Evolutionary conservation across 2,797 vertebrate species (phyloP), one percentile per base, ranked within the genome.

Genomic region (Ciconia nigra): DNA sequence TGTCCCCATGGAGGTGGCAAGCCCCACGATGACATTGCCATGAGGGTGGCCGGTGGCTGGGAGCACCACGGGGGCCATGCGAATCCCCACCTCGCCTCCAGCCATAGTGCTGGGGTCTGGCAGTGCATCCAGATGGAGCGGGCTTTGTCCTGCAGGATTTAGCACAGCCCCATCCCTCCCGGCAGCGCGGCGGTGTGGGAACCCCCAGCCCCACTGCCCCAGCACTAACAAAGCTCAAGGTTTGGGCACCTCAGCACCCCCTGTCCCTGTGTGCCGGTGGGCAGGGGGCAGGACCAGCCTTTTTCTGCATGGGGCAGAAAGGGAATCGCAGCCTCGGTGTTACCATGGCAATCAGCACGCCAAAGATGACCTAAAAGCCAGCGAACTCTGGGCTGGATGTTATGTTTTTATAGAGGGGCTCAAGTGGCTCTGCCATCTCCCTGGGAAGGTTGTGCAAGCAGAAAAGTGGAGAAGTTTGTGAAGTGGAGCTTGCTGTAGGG

Each of bases 51-150:
- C 4, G 1, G 59, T 47, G 51, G 19, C 69, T 4, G 2, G 47
- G 58, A 72, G 49, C 5, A 1, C 58, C 4, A 1, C 2, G 1
- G 31, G 66, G 31, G 21, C 31, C 25, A 29, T 1, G 0, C 1
- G 0, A 33, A 65, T 51, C 28, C 67, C 7, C 9, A 3, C 26
- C 51, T 72, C 10, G 0, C 33, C 22, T 49, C 59, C 51, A 33
- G 24, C 66, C 13, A 2, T 13, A 35, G 35, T 9, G 31, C 49
- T 18, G 15, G 17, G 58, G 4, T 28, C 65, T 39, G 57, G 39
- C 41, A 20, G 47, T 10, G 41, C 65, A 46, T 37, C 58, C 35
- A 49, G 42, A 10, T 4, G 58, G 70, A 63, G 26, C 2, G 2
- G 66, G 66, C 35, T 57, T 49, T 2, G 1, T 57, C 58, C 51